Conservation (phyloP, 64 coral and sea anemone species). For the Actinia tenebrosa region DNA sequence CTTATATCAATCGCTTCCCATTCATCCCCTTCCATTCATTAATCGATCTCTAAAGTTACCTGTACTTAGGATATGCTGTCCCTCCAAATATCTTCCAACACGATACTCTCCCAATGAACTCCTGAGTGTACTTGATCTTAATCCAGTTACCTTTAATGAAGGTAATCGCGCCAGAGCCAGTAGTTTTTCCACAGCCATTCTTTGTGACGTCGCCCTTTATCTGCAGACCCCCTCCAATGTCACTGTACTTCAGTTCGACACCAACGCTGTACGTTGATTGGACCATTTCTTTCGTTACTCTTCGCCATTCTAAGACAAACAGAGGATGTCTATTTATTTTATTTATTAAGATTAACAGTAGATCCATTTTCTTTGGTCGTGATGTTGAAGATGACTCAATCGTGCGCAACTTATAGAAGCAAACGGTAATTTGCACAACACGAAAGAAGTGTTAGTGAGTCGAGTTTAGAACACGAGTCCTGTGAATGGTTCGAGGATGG, state of each 20-base stretch:
- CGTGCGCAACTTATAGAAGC: too few species aligned
- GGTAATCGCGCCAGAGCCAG: constrained; percentile 22
- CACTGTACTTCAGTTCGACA: constrained; percentile 9
- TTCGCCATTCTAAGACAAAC: not conserved
- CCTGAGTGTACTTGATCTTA: constrained; percentile 67
- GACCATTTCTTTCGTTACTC: not conserved
- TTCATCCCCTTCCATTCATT: too few species aligned
- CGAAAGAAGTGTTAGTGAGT: too few species aligned
- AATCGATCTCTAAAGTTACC: not conserved
- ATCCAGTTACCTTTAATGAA: constrained; percentile 50
- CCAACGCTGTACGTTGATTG: not conserved
- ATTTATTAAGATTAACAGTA: too few species aligned
- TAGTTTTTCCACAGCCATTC: constrained; percentile 26
- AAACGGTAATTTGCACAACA: too few species aligned
- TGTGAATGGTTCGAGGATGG: too few species aligned
- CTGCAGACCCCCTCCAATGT: constrained; percentile 15
- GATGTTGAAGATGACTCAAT: too few species aligned
- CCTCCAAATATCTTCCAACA: constrained; percentile 77
- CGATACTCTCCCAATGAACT: constrained; percentile 34
- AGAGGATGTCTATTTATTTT: too few species aligned
- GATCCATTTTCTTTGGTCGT: too few species aligned
- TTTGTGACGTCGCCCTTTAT: constrained; percentile 33
- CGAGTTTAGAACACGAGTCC: too few species aligned
- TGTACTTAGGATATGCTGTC: not conserved
- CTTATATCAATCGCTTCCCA: too few species aligned